Evolutionary conservation across 2,888 invertebrate genomes (phyloP), one percentile per base, ranked within the genome.

Genomic region (Phyto melanocephala): DNA sequence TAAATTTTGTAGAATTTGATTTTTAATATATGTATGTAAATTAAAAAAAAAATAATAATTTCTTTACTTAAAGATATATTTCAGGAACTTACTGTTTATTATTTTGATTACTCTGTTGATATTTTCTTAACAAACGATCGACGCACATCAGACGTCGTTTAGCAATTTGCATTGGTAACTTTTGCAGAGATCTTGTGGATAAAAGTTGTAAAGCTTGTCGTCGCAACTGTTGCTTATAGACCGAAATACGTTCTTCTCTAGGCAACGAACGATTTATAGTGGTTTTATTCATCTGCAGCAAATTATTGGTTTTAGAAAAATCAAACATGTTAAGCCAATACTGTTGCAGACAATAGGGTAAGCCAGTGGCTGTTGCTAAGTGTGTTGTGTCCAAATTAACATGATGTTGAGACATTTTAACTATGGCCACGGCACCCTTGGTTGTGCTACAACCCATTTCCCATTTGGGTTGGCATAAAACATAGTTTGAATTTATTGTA

Each of bases 171-270:
- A 88, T 84, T 1, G 88, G 89, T 67, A 85, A n/a, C 56, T 87
- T 88, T 68, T 89, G 88, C 68, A 91, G 86, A 52, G 88, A 86
- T 33, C 88, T 87, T 20, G 90, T 89, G 11, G 89, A 87, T 6
- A 89, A 86, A 76, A 90, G 72, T 81, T 91, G 91, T 58, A 90
- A 83, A 7, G 91, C 90, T 77, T 91, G 90, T 0, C 90, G 88
- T 1, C 90, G 87, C 52, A 91, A 79, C 56, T 88, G 77, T 13
- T 87, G 87, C 62, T 90, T 90, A 35, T 90, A 88, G 35, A 88
- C 83, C 8, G 89, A 89, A 83, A 91, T 90, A 45, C 91, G 88
- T 81, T 91, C 89, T 81, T 91, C 91, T 3, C 91, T 88, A 0
- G 86, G 86, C 37, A 87, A 85, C 11, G 74, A 77, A 50, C 65